Evolutionary conservation across 2,797 vertebrate species (phyloP).

Genomic region (Chaetodon trifasciatus): DNA sequence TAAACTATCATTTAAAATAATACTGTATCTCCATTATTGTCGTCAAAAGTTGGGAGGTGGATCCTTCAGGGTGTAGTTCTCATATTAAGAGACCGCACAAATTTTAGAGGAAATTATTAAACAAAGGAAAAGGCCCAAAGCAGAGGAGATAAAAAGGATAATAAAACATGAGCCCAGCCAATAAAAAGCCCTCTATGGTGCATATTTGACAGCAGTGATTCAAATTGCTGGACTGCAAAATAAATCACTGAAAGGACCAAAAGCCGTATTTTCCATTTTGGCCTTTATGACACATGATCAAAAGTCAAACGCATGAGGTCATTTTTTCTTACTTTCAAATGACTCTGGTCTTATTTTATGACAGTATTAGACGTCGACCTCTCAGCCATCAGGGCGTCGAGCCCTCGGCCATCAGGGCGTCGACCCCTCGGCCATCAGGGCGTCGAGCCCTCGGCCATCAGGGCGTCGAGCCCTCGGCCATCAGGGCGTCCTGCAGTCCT

Average conservation of each 20-base stretch:
- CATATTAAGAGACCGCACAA: conserved; percentile 2
- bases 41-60: not conserved
- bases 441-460: too few relatives aligned
- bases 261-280: not conserved
- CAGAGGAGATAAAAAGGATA: not conserved
- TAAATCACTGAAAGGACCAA: not conserved
- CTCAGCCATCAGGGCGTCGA: too few relatives aligned
- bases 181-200: conserved; percentile 2
- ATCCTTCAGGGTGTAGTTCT: not conserved
- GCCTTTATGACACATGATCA: too few relatives aligned
- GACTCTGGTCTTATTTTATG: too few relatives aligned
- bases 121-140: not conserved
- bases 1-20: not conserved
- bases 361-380: too few relatives aligned
- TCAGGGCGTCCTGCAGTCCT: too few relatives aligned
- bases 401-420: too few relatives aligned
- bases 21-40: not conserved
- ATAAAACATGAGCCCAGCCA: not conserved
- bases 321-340: too few relatives aligned
- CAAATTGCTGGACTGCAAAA: not conserved
- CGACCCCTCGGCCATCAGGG: too few relatives aligned
- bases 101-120: not conserved
- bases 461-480: too few relatives aligned
- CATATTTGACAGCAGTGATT: not conserved
- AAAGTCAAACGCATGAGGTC: too few relatives aligned